Conservation (phyloP, 2,113 vertebrate species). For the Hydropotes inermis region DNA sequence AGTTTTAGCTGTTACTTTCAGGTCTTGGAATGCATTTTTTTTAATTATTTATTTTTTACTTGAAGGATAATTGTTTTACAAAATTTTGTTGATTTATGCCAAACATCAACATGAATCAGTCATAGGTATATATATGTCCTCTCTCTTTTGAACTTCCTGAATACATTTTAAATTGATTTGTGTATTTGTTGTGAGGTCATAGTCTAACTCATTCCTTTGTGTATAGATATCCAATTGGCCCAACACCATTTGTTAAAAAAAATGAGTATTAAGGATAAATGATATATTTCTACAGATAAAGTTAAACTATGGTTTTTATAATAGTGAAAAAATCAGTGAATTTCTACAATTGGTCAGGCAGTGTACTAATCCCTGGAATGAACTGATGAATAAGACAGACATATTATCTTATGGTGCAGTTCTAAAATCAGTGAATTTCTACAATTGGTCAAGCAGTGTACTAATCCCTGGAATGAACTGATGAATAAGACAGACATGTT, state of each 20-base stretch:
- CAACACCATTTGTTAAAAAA: background rate
- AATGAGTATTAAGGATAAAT: background rate
- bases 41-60: background rate
- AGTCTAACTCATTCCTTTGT: background rate
- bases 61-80: background rate
- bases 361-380: background rate
- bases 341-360: background rate
- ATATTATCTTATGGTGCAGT: background rate
- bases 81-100: background rate
- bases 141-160: background rate
- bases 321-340: background rate
- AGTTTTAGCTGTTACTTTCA: background rate
- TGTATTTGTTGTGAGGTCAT: background rate
- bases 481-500: background rate
- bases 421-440: background rate
- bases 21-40: background rate
- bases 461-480: background rate
- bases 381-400: background rate
- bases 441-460: rapidly evolving
- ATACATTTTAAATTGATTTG: background rate
- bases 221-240: background rate
- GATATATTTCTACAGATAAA: background rate
- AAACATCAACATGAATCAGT: background rate
- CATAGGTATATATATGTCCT: background rate
- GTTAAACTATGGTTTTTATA: background rate